phyloP scores from a whole-genome alignment of 1,140 invertebrate species.

The Philaenus spumarius region DNA sequence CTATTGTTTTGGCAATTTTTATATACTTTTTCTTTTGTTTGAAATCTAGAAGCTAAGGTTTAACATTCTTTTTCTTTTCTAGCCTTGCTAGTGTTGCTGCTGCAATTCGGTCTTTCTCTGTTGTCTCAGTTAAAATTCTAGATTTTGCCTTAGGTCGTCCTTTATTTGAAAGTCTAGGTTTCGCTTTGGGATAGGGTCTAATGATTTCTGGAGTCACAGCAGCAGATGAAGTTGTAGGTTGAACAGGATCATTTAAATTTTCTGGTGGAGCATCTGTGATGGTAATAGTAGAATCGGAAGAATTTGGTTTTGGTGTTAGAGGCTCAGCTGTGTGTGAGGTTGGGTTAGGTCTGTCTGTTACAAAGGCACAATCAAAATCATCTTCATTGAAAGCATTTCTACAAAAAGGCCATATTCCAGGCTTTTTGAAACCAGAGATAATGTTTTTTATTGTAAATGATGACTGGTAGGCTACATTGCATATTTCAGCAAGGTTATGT shows the following conservation, averaged over 20 bases:
- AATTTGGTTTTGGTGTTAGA: not conserved
- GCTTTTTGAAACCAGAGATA: not conserved
- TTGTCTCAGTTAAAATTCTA: not conserved
- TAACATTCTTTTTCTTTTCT: not conserved
- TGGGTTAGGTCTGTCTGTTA: not conserved
- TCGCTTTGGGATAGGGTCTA: not conserved
- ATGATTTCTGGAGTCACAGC: not conserved
- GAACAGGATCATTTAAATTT: not conserved
- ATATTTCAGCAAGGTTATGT: constrained; percentile 10
- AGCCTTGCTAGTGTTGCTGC: not conserved
- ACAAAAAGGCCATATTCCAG: not conserved
- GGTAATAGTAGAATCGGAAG: not conserved
- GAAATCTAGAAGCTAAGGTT: not conserved
- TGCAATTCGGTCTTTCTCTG: not conserved
- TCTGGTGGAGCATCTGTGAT: not conserved
- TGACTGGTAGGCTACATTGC: not conserved
- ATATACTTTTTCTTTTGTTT: not conserved
- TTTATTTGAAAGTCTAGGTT: not conserved
- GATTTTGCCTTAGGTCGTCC: not conserved
- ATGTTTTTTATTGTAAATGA: not conserved
- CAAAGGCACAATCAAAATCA: not conserved
- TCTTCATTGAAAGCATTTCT: not conserved
- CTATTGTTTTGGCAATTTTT: not conserved
- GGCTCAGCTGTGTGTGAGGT: not conserved
- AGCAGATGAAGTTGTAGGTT: not conserved